phyloP scores from a whole-genome alignment of 2,797 vertebrate species.

The Lithobates sylvaticus region DNA sequence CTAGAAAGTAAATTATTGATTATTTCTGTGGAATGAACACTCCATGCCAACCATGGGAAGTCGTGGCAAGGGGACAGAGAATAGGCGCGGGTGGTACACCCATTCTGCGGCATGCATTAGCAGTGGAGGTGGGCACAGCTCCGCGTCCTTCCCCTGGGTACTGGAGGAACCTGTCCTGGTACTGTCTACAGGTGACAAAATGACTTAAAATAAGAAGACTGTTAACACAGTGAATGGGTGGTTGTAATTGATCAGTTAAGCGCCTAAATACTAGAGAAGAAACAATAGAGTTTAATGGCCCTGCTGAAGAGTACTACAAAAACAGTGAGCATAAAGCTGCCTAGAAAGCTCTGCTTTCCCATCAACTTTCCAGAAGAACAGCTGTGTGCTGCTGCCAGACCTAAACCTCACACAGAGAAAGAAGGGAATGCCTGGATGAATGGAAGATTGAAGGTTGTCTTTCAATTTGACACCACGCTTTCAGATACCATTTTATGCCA shows the following conservation, averaged over 20 bases:
- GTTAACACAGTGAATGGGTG: neutral
- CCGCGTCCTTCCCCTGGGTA: too few species aligned
- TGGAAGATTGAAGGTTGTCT: slow-evolving; percentile 47
- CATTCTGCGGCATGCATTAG: too few species aligned
- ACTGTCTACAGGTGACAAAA: neutral
- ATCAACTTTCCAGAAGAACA: slow-evolving; percentile 24
- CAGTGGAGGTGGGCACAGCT: too few species aligned
- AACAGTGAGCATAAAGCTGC: neutral
- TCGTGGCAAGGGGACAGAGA: too few species aligned
- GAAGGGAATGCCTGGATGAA: slow-evolving; percentile 35
- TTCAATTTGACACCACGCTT: slow-evolving; percentile 52
- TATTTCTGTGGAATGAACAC: too few species aligned
- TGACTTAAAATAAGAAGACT: neutral
- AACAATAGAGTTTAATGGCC: neutral
- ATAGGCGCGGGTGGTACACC: too few species aligned
- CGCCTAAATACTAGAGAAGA: neutral
- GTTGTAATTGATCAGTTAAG: neutral
- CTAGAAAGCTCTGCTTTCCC: neutral
- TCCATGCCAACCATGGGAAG: too few species aligned
- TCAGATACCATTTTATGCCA: slow-evolving; percentile 46
- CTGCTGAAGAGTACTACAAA: neutral
- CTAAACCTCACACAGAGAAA: slow-evolving; percentile 23
- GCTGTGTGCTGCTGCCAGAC: slow-evolving; percentile 34
- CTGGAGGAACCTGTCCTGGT: too few species aligned
- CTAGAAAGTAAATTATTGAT: too few species aligned